These are phyloP conservation scores for Chionomys nivalis DNA, from an alignment of 2,113 vertebrate species.

Conservation along the genomic window DNA sequence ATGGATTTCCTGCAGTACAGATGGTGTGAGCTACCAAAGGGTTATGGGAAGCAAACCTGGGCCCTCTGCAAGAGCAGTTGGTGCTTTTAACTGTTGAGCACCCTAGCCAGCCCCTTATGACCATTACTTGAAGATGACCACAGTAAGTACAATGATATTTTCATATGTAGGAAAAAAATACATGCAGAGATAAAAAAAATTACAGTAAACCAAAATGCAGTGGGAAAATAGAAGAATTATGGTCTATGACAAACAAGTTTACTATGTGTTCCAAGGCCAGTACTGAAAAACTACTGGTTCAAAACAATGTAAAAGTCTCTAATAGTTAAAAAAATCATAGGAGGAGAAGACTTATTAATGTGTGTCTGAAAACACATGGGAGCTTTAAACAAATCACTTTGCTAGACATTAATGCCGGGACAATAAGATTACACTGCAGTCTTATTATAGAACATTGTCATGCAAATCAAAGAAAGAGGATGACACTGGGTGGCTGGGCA, in stretches of 20 bases:
- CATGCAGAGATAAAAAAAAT: neutral
- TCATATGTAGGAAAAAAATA: neutral
- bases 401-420: slow-evolving; percentile 1
- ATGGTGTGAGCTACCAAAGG: neutral
- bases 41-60: neutral
- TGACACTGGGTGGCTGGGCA: slow-evolving; percentile 52
- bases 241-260: neutral
- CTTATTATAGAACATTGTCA: slow-evolving; percentile 31
- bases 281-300: neutral
- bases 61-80: neutral
- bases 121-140: neutral
- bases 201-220: neutral
- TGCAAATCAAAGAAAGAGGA: slow-evolving; percentile 60
- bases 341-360: neutral
- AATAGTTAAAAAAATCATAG: slow-evolving; percentile 35
- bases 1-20: neutral
- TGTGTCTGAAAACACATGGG: neutral
- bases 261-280: neutral
- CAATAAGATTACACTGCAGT: slow-evolving; percentile 44
- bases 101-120: neutral
- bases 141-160: neutral
- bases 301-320: neutral
- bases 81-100: neutral
- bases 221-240: neutral
- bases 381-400: slow-evolving; percentile 17